These are phyloP conservation scores for Simalia tracyae DNA, from an alignment of 2,797 vertebrate species.

Conservation along the genomic window DNA sequence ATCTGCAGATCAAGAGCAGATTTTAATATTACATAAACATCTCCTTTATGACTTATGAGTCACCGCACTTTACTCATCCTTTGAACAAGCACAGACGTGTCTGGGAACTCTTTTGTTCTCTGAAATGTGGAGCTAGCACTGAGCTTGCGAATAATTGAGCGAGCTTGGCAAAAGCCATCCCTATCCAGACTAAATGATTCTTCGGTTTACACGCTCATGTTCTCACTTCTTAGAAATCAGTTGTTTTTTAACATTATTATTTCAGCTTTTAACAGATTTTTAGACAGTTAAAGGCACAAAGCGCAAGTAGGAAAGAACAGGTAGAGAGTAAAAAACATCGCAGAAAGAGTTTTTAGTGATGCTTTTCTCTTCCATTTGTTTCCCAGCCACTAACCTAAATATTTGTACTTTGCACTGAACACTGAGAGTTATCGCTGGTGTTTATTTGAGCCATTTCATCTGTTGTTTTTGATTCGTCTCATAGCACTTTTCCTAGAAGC, in stretches of 20 bases:
- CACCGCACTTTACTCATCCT: slow-evolving; percentile 32
- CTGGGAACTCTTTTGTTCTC: slow-evolving; percentile 48
- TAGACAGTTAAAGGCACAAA: not conserved
- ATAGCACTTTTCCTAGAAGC: not conserved
- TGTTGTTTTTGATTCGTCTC: not conserved
- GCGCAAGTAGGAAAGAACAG: not conserved
- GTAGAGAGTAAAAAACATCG: not conserved
- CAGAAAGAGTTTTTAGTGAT: not conserved
- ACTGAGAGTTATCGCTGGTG: fast-evolving
- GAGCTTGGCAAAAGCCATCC: slow-evolving; percentile 36
- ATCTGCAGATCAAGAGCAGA: slow-evolving; percentile 34
- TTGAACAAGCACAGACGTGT: slow-evolving; percentile 20
- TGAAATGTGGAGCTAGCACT: slow-evolving; percentile 46
- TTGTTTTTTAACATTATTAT: not conserved
- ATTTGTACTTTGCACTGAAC: not conserved
- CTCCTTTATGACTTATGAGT: slow-evolving; percentile 50
- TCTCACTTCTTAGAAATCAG: slow-evolving; percentile 1
- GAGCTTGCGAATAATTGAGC: slow-evolving; percentile 19
- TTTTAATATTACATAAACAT: slow-evolving; percentile 41
- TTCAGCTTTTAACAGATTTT: not conserved
- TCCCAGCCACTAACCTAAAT: not conserved
- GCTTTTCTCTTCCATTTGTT: not conserved
- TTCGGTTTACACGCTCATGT: slow-evolving; percentile 5
- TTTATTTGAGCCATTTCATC: not conserved
- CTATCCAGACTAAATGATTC: slow-evolving; percentile 3